These are phyloP conservation scores for Saguinus imperator DNA, from an alignment of 2,113 vertebrate genomes.

Conservation along the genomic window DNA sequence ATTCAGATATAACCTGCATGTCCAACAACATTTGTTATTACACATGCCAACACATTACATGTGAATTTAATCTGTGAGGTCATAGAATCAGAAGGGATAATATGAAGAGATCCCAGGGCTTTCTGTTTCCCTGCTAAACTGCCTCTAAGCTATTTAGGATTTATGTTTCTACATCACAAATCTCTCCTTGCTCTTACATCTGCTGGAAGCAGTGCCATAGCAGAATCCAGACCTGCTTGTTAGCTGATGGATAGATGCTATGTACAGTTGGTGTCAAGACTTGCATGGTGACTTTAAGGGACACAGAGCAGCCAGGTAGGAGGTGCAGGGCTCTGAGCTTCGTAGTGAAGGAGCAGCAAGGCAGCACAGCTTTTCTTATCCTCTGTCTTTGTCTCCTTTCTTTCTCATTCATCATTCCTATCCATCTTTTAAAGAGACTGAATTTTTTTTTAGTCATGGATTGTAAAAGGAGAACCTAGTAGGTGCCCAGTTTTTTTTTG, in stretches of 20 bases:
- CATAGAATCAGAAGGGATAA: neutral
- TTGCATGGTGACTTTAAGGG: fast-evolving
- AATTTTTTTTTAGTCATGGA: neutral
- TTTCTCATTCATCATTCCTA: neutral
- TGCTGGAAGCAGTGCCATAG: neutral
- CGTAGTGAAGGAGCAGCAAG: no score
- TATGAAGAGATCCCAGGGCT: neutral
- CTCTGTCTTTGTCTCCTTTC: neutral
- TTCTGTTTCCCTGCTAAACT: neutral
- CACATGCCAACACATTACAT: neutral
- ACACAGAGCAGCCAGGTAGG: neutral
- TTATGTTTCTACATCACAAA: neutral
- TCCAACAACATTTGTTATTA: neutral
- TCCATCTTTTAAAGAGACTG: neutral
- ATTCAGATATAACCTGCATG: neutral
- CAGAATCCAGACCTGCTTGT: neutral
- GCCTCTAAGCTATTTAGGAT: neutral
- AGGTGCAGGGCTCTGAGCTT: neutral
- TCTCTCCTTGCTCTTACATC: neutral
- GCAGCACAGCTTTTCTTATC: neutral
- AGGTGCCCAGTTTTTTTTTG: neutral
- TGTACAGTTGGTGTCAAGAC: neutral
- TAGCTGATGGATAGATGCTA: neutral
- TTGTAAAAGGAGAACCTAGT: neutral
- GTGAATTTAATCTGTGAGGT: neutral